Evolutionary conservation across 2,797 vertebrate genomes (phyloP).

Genomic region (Lagorchestes hirsutus): DNA sequence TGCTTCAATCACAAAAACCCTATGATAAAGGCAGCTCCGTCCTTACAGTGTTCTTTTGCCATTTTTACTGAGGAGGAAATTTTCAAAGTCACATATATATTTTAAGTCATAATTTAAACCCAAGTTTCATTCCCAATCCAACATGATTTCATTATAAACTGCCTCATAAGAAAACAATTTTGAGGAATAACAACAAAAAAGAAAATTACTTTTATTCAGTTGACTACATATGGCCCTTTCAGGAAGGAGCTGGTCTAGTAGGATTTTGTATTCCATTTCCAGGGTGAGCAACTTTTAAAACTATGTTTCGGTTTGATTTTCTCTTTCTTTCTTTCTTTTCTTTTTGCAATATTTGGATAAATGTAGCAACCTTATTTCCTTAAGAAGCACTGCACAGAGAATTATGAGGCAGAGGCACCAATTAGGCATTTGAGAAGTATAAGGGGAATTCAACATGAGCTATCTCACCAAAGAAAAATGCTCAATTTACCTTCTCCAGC

Average conservation of each 20-base stretch:
- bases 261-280: background rate
- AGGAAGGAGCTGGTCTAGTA: background rate
- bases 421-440: background rate
- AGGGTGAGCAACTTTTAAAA: slow-evolving; percentile 21
- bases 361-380: background rate
- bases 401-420: background rate
- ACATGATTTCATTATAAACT: background rate
- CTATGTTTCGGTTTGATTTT: background rate
- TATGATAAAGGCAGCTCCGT: background rate
- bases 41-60: background rate
- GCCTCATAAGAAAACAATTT: background rate
- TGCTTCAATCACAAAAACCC: background rate
- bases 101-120: background rate
- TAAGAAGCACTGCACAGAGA: background rate
- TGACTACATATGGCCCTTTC: background rate
- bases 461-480: background rate
- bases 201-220: slow-evolving; percentile 29
- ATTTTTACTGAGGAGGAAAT: background rate
- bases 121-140: background rate
- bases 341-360: slow-evolving; percentile 3
- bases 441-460: background rate
- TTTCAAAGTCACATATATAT: background rate
- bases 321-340: background rate
- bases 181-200: background rate
- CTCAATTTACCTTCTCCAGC: slow-evolving; percentile 5